Conservation (phyloP, 1,140 invertebrate species). For the Cyclargus thomasi region DNA sequence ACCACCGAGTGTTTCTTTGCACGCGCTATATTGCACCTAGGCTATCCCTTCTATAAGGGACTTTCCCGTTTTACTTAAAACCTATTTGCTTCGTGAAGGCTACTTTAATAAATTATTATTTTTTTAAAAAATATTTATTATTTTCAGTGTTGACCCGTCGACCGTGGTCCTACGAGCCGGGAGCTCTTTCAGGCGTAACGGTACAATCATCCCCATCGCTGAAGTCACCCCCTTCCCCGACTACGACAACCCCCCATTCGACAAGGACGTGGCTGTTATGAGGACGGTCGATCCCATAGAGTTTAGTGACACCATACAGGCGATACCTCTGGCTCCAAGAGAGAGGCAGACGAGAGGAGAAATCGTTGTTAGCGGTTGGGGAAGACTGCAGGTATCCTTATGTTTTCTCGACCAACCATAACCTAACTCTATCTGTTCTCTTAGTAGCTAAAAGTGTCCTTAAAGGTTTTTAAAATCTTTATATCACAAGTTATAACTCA, state of each 20-base stretch:
- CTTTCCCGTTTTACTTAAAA: no score
- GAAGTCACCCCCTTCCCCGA: slow-evolving; percentile 64
- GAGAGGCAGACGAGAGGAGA: slow-evolving; percentile 34
- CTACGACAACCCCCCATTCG: slow-evolving; percentile 69
- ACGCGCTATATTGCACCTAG: no score
- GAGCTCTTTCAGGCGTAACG: slow-evolving; percentile 51
- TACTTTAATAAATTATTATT: no score
- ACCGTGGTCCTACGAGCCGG: slow-evolving; percentile 63
- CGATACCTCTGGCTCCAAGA: slow-evolving; percentile 39
- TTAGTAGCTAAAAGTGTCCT: no score
- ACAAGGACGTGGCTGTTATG: slow-evolving; percentile 78
- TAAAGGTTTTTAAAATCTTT: no score
- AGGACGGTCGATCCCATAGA: slow-evolving; percentile 51
- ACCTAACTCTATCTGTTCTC: no score
- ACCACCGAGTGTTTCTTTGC: no score
- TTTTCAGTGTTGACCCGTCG: slow-evolving; percentile 53
- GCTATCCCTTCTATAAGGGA: no score
- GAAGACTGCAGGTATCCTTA: slow-evolving; percentile 43
- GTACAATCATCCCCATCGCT: slow-evolving; percentile 58
- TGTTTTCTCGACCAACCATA: no score
- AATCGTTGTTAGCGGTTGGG: slow-evolving; percentile 57
- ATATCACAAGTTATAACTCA: slow-evolving; percentile 7
- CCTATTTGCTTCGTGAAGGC: no score
- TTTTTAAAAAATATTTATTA: slow-evolving; percentile 4
- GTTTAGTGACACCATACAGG: slow-evolving; percentile 46